Evolutionary conservation across 2,797 vertebrate species (phyloP).

Genomic region (Scyliorhinus canicula): DNA sequence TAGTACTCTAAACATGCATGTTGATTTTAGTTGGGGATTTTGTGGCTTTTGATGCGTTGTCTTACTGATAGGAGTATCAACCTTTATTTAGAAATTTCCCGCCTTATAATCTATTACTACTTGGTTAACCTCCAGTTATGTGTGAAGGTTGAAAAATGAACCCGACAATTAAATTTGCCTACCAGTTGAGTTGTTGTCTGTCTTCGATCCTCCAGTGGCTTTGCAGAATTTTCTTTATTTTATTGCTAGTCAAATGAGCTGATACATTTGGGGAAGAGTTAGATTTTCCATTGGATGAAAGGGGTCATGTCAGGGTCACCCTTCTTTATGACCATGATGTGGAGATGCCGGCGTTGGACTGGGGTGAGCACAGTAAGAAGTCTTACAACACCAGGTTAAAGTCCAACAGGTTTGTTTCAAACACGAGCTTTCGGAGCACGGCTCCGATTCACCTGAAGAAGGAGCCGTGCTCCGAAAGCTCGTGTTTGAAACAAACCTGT

Average conservation of each 20-base stretch:
- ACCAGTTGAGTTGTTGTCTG: background rate
- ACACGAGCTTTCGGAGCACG: too few species aligned
- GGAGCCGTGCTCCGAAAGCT: too few species aligned
- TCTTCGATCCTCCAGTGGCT: background rate
- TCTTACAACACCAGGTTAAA: too few species aligned
- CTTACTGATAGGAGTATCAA: background rate
- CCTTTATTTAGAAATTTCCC: background rate
- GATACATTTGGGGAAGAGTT: background rate
- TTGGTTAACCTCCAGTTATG: background rate
- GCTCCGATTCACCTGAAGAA: too few species aligned
- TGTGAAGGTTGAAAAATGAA: background rate
- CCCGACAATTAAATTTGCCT: background rate
- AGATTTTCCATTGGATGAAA: background rate
- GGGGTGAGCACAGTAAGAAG: too few species aligned
- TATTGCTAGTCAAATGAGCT: background rate
- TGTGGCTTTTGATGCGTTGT: background rate
- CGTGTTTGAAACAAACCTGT: too few species aligned
- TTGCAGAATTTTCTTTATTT: background rate
- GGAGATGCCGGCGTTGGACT: too few species aligned
- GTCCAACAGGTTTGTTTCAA: too few species aligned
- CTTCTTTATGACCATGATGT: slow-evolving; percentile 11
- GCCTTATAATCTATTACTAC: background rate
- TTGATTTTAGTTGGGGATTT: background rate
- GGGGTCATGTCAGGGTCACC: background rate
- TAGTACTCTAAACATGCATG: background rate